Percentiles rank a stretch among this genome's conserved stretches.
These are phyloP conservation scores for Leucophenga maculata DNA, from an alignment of 2,888 invertebrate genomes.

Conservation along the genomic window DNA sequence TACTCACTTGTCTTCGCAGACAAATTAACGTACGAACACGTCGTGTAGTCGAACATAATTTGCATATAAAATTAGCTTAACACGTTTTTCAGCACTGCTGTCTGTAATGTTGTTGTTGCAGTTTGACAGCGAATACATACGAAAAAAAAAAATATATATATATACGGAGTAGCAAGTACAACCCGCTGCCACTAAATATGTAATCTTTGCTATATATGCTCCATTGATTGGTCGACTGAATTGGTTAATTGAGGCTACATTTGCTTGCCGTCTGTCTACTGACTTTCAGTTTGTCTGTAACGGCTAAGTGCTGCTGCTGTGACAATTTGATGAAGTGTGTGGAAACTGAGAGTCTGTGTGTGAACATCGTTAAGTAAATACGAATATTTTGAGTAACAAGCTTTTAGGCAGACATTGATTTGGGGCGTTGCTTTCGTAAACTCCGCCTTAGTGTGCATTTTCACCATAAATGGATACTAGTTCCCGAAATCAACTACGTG, in stretches of 20 bases:
- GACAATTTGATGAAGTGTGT: not conserved
- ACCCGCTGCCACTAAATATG: constrained; percentile 15
- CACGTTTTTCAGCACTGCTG: constrained; percentile 45
- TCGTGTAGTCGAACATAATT: constrained; percentile 58
- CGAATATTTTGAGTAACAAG: too few relatives aligned
- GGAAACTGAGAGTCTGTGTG: not conserved
- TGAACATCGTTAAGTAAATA: not conserved
- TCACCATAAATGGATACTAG: too few relatives aligned
- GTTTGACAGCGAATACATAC: constrained; percentile 39
- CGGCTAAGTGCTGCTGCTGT: not conserved
- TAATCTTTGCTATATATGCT: not conserved
- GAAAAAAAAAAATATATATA: not conserved
- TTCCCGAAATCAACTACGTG: too few relatives aligned
- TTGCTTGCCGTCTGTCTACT: not conserved
- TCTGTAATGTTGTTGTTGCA: constrained; percentile 26
- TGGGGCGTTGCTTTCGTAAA: too few relatives aligned
- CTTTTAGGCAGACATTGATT: too few relatives aligned
- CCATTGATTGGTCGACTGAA: not conserved
- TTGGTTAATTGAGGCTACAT: constrained; percentile 26
- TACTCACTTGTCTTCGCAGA: constrained; percentile 4
- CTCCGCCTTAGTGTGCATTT: too few relatives aligned
- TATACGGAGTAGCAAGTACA: not conserved
- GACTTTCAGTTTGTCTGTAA: not conserved
- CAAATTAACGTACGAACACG: constrained; percentile 62
- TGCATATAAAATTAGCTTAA: constrained; percentile 64